Evolutionary conservation across 2,888 invertebrate species (phyloP).

Genomic region (Limnephilus rhombicus): DNA sequence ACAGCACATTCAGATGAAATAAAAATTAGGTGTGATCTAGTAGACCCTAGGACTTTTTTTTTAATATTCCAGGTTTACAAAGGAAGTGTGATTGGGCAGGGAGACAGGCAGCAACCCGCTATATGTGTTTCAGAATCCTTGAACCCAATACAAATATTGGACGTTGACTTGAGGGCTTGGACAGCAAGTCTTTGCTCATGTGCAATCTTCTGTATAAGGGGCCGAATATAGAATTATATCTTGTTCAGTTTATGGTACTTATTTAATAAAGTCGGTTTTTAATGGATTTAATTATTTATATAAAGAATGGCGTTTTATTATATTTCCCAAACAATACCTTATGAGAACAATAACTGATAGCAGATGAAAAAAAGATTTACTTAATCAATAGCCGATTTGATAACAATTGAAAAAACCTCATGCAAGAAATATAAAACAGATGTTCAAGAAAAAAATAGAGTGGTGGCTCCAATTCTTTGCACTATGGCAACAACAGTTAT

Average conservation of each 20-base stretch:
- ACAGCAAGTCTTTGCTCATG: neutral
- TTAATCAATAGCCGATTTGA: neutral
- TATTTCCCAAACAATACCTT: neutral
- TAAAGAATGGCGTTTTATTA: neutral
- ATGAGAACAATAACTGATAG: neutral
- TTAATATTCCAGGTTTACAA: neutral
- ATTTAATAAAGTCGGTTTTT: neutral
- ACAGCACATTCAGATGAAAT: neutral
- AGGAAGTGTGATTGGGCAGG: neutral
- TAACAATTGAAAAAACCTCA: no score
- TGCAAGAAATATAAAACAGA: no score
- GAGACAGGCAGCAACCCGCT: neutral
- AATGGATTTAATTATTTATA: neutral
- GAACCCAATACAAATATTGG: neutral
- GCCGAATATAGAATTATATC: neutral
- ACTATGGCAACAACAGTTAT: neutral
- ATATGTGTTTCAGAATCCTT: neutral
- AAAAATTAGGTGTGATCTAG: neutral
- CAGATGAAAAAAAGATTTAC: neutral
- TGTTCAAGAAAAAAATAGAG: neutral
- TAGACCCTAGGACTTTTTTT: neutral
- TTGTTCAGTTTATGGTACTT: no score
- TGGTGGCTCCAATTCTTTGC: no score
- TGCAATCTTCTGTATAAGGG: neutral
- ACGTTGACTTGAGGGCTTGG: neutral